Evolutionary conservation across 2,888 invertebrate genomes (phyloP).

Genomic region (Drosophila seclusa): DNA sequence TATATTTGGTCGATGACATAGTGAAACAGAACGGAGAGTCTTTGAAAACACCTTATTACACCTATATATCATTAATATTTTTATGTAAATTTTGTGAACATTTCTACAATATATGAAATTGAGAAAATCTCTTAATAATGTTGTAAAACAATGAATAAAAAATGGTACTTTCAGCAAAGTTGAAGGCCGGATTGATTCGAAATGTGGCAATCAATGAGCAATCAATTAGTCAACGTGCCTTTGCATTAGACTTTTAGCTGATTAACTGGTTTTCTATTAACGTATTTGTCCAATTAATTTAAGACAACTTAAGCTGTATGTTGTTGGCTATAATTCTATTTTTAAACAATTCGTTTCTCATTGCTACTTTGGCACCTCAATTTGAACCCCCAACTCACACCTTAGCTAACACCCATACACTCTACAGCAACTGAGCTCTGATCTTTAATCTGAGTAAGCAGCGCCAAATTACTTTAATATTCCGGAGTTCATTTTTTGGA

Average conservation of each 20-base stretch:
- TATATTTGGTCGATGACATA: neutral
- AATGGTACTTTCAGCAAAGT: neutral
- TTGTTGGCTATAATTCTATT: slow-evolving; percentile 19
- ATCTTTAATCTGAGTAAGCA: slow-evolving; percentile 34
- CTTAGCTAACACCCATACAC: slow-evolving; percentile 20
- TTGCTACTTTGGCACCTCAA: slow-evolving; percentile 3
- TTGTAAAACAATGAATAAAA: neutral
- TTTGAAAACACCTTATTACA: neutral
- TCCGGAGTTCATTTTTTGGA: neutral
- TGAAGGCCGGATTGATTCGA: neutral
- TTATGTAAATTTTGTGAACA: neutral
- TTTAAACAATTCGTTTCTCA: slow-evolving; percentile 14
- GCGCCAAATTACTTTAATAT: slow-evolving; percentile 37
- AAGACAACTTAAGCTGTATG: slow-evolving; percentile 6
- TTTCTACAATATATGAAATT: neutral
- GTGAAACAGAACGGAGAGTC: neutral
- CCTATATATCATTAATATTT: neutral
- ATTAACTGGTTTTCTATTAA: slow-evolving; percentile 45
- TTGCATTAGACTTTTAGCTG: neutral
- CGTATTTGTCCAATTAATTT: slow-evolving; percentile 34
- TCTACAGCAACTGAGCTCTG: slow-evolving; percentile 2
- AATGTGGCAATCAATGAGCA: slow-evolving; percentile 9
- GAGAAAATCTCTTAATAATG: neutral
- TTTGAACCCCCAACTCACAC: slow-evolving; percentile 27
- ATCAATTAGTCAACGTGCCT: slow-evolving; percentile 29